Base-by-base conservation (phyloP, 2,888 invertebrate genomes). In the Drosophila mayaguana region DNA sequence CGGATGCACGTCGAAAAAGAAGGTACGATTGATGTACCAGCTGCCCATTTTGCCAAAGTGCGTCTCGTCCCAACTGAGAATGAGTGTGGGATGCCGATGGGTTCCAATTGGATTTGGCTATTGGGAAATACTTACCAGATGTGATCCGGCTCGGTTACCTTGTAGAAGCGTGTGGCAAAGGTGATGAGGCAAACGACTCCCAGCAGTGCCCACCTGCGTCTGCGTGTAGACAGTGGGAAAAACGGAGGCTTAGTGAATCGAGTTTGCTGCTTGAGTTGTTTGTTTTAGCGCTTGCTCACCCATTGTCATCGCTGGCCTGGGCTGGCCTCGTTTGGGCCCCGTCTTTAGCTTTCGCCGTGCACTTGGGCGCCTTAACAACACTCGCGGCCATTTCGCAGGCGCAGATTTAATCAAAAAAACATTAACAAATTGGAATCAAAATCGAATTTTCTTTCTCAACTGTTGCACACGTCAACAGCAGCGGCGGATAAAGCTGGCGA, bases 1-100 rank as follows among this genome's bases (percentile, higher is more conserved):
- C 67, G 99, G 99, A 94, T 99, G 99, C 2, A 99, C 99, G 94
- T 99, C 99, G 93, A 99, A 99, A 93, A 99, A 99, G 93, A 98
- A 98, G 64, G 98, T 98, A 81, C 97, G 95, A 89, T 98, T 99
- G 77, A 99, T 98, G 91, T 99, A 99, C 98, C 98, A 99, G 91
- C 98, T 98, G 62, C 88, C 87, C 98, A 99, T 98, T 95, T 99
- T 99, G 1, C 98, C 98, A 94, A 99, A 99, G 94, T 99, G 99
- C 34, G 98, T 98, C 94, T 99, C 99, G 94, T 99, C 99, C 98
- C 98, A 98, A 91, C 97, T 97, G 22, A 11, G 7, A 16, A 48
- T 1, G 2, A 0, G 0, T 0, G n/a, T 2, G 2, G 6, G 16
- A n/a, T 12, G 18, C 12, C 2, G 7, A 46, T 38, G 38, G 42